These are phyloP conservation scores for Eugnorisma glareosa DNA, from an alignment of 2,888 invertebrate genomes.

Conservation along the genomic window DNA sequence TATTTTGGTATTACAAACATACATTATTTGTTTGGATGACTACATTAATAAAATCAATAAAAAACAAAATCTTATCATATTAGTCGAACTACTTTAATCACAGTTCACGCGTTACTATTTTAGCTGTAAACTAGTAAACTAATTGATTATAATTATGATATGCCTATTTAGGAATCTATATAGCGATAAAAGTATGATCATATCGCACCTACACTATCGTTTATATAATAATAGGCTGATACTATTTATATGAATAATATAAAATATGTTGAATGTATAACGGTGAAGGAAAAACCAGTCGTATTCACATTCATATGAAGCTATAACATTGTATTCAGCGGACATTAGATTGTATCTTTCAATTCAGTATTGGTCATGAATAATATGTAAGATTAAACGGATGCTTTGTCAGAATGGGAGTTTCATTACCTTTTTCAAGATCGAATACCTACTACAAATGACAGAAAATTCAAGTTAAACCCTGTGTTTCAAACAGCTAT, in stretches of 20 bases:
- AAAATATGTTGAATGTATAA: background rate
- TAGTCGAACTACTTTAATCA: constrained; percentile 28
- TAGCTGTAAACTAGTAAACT: constrained; percentile 20
- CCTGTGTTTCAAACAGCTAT: background rate
- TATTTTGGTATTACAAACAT: too few species aligned
- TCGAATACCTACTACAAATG: background rate
- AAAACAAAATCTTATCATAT: constrained; percentile 43
- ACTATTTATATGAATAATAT: background rate
- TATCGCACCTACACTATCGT: background rate
- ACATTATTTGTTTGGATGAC: background rate
- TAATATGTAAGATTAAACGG: background rate
- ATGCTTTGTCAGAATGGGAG: background rate
- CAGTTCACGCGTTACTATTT: constrained; percentile 22
- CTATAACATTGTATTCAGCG: background rate
- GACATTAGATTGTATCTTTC: background rate
- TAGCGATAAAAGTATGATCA: constrained; percentile 3
- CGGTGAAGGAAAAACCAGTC: background rate
- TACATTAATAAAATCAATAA: constrained; percentile 26
- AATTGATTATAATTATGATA: constrained; percentile 28
- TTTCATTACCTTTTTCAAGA: background rate
- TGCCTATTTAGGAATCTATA: constrained; percentile 9
- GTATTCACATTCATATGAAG: background rate
- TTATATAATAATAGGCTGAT: background rate
- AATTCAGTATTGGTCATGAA: background rate
- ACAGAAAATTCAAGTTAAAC: background rate